These are phyloP conservation scores for Pachliopta kotzebuea DNA, from an alignment of 2,888 invertebrate genomes.

Conservation along the genomic window DNA sequence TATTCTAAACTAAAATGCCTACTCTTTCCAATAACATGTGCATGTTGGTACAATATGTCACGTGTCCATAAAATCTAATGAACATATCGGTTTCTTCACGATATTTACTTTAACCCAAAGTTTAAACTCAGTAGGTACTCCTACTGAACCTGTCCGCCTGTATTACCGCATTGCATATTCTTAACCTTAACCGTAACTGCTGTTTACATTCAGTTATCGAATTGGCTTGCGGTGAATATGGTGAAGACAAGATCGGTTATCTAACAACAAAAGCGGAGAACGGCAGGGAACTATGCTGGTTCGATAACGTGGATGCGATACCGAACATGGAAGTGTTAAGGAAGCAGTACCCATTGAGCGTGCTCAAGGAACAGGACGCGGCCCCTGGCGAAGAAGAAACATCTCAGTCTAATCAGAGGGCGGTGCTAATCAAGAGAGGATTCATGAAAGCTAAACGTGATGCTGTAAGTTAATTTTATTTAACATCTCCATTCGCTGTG, in stretches of 20 bases:
- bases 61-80: too few relatives aligned
- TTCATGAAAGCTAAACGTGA: slow-evolving; percentile 88
- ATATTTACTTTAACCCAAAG: too few relatives aligned
- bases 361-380: slow-evolving; percentile 61
- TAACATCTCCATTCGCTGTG: not conserved
- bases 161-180: not conserved
- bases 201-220: slow-evolving; percentile 87
- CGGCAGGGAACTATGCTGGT: slow-evolving; percentile 85
- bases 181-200: not conserved
- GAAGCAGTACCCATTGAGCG: slow-evolving; percentile 76
- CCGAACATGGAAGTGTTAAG: slow-evolving; percentile 80
- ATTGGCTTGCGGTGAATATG: slow-evolving; percentile 94
- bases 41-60: too few relatives aligned
- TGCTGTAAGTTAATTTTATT: slow-evolving; percentile 68
- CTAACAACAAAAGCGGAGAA: slow-evolving; percentile 85
- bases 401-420: slow-evolving; percentile 84
- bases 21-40: too few relatives aligned
- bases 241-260: slow-evolving; percentile 86
- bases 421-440: slow-evolving; percentile 85
- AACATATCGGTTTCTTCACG: too few relatives aligned
- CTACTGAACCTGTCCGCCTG: not conserved
- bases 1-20: too few relatives aligned
- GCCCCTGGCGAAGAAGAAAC: slow-evolving; percentile 83
- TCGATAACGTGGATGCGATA: slow-evolving; percentile 80
- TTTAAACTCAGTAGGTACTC: too few relatives aligned